These are phyloP conservation scores for Brienomyrus longianalis DNA, from an alignment of 2,113 vertebrate genomes.

Conservation along the genomic window DNA sequence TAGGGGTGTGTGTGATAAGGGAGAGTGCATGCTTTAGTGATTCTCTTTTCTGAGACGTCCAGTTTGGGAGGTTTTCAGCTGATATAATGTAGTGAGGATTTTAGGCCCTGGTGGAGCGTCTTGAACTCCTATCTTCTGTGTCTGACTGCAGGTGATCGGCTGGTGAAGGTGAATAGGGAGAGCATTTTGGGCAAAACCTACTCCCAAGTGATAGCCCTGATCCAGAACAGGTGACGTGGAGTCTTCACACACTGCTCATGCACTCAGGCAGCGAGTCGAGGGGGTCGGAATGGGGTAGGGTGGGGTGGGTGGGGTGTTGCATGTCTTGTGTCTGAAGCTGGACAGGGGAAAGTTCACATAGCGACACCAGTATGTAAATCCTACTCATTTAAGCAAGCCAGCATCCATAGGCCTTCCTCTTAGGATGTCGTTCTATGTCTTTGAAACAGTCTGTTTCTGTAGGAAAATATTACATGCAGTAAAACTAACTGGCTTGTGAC, in stretches of 20 bases:
- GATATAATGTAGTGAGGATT: not conserved
- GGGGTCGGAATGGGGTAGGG: too few species aligned
- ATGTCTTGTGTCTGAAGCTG: not conserved
- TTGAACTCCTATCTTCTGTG: not conserved
- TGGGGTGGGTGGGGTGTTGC: not conserved
- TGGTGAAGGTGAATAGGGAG: constrained; percentile 90
- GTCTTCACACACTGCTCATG: not conserved
- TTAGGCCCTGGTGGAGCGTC: not conserved
- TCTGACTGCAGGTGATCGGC: constrained; percentile 74
- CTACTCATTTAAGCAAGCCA: not conserved
- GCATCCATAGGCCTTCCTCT: not conserved
- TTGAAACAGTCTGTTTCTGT: not conserved
- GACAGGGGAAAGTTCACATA: not conserved
- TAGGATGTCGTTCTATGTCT: not conserved
- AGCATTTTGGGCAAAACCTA: constrained; percentile 90
- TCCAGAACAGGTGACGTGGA: constrained; percentile 82
- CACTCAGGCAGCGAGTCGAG: not conserved
- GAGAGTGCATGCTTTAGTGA: not conserved
- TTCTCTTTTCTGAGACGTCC: not conserved
- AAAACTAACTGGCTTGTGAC: not conserved
- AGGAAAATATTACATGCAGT: not conserved
- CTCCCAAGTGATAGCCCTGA: constrained; percentile 88
- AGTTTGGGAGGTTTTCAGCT: too few species aligned
- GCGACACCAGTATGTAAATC: not conserved
- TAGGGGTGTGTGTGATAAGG: not conserved